These are phyloP conservation scores for Thymelicus sylvestris DNA, from an alignment of 2,888 invertebrate genomes.

Conservation along the genomic window DNA sequence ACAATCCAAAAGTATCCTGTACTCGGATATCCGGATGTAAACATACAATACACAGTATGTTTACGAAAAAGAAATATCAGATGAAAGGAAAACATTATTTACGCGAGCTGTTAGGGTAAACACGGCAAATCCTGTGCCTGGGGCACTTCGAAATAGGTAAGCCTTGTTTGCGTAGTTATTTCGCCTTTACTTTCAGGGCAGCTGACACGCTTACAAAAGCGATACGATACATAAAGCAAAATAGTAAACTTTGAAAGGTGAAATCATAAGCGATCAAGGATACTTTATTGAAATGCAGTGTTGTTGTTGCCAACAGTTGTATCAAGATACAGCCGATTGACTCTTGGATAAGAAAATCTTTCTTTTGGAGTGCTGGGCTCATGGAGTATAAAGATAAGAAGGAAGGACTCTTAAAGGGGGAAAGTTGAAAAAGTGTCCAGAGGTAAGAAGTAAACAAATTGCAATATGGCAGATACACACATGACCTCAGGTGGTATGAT, in stretches of 20 bases:
- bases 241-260: neutral
- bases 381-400: too few species aligned
- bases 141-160: constrained; percentile 3
- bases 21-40: neutral
- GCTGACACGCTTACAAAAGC: neutral
- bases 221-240: too few species aligned
- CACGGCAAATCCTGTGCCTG: constrained; percentile 9
- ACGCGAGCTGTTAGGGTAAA: constrained; percentile 1
- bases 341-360: too few species aligned
- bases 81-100: constrained; percentile 24
- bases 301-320: too few species aligned
- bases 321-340: too few species aligned
- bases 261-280: neutral
- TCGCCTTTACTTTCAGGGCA: neutral
- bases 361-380: too few species aligned
- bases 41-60: neutral
- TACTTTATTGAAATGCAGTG: too few species aligned
- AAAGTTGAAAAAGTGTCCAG: too few species aligned
- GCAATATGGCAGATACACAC: too few species aligned
- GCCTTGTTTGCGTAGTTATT: constrained; percentile 18
- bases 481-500: too few species aligned
- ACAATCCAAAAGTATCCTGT: neutral
- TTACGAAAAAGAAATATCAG: constrained; percentile 24
- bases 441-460: too few species aligned
- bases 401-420: too few species aligned